Evolutionary conservation across 2,888 invertebrate species (phyloP).

Genomic region (Archips crataeganus): DNA sequence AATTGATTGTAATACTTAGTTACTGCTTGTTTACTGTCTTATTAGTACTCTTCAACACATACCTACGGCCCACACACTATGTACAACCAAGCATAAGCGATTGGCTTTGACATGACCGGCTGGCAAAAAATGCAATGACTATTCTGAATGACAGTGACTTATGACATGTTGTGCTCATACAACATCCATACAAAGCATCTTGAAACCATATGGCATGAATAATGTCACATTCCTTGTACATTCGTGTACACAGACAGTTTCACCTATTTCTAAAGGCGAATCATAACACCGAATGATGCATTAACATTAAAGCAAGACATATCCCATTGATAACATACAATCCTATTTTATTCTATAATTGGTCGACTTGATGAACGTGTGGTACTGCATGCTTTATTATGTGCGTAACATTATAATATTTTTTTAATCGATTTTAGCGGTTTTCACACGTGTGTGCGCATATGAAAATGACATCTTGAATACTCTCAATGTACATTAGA

Average conservation of each 20-base stretch:
- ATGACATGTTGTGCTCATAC: slow-evolving; percentile 20
- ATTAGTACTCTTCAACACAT: slow-evolving; percentile 9
- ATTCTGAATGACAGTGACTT: slow-evolving; percentile 21
- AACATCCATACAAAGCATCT: slow-evolving; percentile 32
- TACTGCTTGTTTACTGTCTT: background rate
- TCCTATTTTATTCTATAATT: background rate
- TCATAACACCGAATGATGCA: background rate
- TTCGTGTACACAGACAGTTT: background rate
- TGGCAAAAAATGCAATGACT: slow-evolving; percentile 26
- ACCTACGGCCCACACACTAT: slow-evolving; percentile 18
- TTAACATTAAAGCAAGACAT: background rate
- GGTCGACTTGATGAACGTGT: background rate
- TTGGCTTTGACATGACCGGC: background rate
- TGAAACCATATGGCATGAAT: slow-evolving; percentile 1
- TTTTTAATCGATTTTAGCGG: background rate
- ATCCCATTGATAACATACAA: background rate
- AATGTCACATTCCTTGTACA: background rate
- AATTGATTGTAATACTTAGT: background rate
- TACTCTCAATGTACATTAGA: background rate
- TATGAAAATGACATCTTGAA: background rate
- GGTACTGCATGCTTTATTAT: slow-evolving; percentile 2
- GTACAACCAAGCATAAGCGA: slow-evolving; percentile 13
- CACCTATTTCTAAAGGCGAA: background rate
- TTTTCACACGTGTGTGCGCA: background rate
- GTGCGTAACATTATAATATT: background rate